phyloP scores from a whole-genome alignment of 2,797 vertebrate species.

The Etheostoma perlongum region DNA sequence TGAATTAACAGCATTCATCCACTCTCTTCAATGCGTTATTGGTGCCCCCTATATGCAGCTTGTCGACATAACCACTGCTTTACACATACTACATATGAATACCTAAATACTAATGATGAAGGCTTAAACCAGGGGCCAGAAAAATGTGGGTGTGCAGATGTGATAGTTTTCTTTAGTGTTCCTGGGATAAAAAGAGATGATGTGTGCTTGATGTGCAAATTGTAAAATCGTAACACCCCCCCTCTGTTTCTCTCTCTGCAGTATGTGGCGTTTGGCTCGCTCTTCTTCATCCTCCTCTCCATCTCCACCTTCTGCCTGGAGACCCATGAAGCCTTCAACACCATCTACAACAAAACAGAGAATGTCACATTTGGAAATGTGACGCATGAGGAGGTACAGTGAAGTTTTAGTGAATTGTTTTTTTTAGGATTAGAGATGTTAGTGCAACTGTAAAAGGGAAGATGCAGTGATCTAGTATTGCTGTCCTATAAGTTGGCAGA shows the following conservation, averaged over 20 bases:
- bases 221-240: conserved; percentile 4
- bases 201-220: background rate
- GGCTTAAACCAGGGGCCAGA: background rate
- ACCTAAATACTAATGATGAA: conserved; percentile 23
- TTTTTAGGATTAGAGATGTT: background rate
- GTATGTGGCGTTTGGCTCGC: conserved; percentile 97
- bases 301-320: conserved; percentile 99
- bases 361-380: conserved; percentile 90
- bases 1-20: conserved; percentile 44
- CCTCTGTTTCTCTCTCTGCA: conserved; percentile 77
- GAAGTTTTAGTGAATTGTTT: background rate
- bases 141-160: background rate
- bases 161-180: conserved; percentile 11
- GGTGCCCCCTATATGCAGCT: conserved; percentile 69
- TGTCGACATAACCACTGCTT: conserved; percentile 23
- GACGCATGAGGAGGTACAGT: conserved; percentile 89
- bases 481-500: background rate
- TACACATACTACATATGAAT: conserved; percentile 47
- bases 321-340: conserved; percentile 98
- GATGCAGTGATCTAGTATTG: background rate
- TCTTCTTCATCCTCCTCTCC: conserved; percentile 99
- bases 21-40: conserved; percentile 45
- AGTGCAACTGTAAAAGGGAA: background rate
- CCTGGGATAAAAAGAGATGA: background rate
- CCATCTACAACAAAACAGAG: conserved; percentile 98